Conservation (phyloP, 2,888 invertebrate species). For the Aphrophora alni region DNA sequence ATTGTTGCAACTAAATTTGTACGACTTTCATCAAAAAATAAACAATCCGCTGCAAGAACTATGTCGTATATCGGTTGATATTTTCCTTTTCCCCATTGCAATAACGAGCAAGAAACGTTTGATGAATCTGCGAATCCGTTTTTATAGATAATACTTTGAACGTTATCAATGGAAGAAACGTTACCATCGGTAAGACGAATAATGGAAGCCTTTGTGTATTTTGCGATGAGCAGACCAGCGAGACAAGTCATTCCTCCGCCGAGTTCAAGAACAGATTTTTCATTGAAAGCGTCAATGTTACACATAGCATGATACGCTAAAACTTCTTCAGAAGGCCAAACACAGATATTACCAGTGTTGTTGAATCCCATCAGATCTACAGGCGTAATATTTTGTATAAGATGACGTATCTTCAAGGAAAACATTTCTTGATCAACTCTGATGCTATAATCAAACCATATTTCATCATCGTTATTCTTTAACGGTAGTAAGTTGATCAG, state of each 20-base stretch:
- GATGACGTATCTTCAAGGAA: constrained; percentile 65
- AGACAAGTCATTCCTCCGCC: constrained; percentile 88
- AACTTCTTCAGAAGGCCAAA: constrained; percentile 82
- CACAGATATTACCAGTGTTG: constrained; percentile 80
- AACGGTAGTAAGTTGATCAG: constrained; percentile 54
- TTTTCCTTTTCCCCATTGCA: constrained; percentile 61
- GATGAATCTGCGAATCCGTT: constrained; percentile 66
- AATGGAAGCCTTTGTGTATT: constrained; percentile 67
- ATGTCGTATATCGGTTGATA: constrained; percentile 64
- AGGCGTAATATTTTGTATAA: constrained; percentile 69
- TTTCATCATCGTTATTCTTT: constrained; percentile 46
- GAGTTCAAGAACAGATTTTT: constrained; percentile 74
- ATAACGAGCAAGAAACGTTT: constrained; percentile 55
- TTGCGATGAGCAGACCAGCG: constrained; percentile 75
- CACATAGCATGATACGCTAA: constrained; percentile 71
- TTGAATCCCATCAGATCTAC: constrained; percentile 80
- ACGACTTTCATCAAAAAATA: constrained; percentile 78
- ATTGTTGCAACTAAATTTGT: constrained; percentile 71
- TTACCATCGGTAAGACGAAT: constrained; percentile 83
- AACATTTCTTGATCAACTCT: constrained; percentile 60
- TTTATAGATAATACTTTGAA: constrained; percentile 67
- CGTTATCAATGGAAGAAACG: constrained; percentile 75
- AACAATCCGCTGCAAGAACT: constrained; percentile 79
- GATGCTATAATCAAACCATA: constrained; percentile 69
- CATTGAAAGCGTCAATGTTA: constrained; percentile 65